A percentile compares a stretch with the other conserved stretches of the same genome.
phyloP scores from a whole-genome alignment of 1,140 invertebrate species.

The Drosophila repletoides region DNA sequence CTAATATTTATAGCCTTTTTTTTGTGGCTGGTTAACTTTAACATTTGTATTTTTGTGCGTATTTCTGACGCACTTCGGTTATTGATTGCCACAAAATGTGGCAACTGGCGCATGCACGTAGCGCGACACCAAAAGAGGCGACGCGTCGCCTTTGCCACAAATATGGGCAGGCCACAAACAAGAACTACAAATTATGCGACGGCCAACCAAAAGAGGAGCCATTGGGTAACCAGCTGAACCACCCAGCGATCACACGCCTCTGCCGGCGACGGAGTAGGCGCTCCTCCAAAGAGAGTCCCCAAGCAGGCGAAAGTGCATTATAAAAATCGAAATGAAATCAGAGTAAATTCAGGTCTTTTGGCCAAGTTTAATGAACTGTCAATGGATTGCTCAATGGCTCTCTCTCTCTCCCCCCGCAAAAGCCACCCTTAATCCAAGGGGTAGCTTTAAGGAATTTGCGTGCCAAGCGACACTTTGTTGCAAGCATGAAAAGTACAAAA shows the following conservation, averaged over 20 bases:
- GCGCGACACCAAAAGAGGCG: constrained; percentile 41
- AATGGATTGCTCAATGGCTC: constrained; percentile 23
- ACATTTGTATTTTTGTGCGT: constrained; percentile 75
- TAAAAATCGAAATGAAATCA: constrained; percentile 57
- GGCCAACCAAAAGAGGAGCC: constrained; percentile 46
- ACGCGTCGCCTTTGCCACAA: constrained; percentile 12
- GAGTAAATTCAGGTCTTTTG: constrained; percentile 23
- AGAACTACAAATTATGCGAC: constrained; percentile 75
- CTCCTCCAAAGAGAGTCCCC: constrained; percentile 3
- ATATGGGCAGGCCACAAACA: constrained; percentile 57
- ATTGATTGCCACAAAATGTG: constrained; percentile 81
- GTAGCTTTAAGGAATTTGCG: constrained; percentile 61
- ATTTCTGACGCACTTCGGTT: constrained; percentile 72
- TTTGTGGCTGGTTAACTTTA: constrained; percentile 38
- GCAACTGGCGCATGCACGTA: constrained; percentile 68
- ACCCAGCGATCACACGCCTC: background rate
- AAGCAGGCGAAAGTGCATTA: constrained; percentile 60
- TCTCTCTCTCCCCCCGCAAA: too few species aligned
- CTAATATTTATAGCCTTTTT: constrained; percentile 13
- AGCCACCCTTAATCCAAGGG: too few species aligned
- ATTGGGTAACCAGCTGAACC: constrained; percentile 61
- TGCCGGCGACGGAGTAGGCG: background rate
- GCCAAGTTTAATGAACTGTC: constrained; percentile 69
- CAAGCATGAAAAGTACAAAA: too few species aligned
- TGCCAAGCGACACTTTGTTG: constrained; percentile 70